Percentiles rank a stretch among this genome's conserved stretches.
These are phyloP conservation scores for Mormyrus lacerda DNA, from an alignment of 2,113 vertebrate species.

Conservation along the genomic window DNA sequence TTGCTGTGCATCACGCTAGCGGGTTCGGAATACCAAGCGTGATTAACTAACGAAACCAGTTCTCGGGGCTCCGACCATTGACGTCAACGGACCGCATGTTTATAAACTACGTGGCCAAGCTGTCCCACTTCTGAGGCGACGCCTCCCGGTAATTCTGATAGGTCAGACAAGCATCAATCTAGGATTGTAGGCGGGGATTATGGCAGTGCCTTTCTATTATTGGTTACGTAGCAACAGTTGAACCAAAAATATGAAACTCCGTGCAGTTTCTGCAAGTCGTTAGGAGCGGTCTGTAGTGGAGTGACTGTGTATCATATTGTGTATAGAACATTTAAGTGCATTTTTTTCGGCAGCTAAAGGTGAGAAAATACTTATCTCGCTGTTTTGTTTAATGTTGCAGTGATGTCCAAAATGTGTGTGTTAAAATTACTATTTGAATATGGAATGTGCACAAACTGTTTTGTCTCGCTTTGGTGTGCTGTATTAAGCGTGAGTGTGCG, in stretches of 20 bases:
- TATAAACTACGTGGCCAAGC: constrained; percentile 33
- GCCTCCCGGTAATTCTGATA: constrained; percentile 11
- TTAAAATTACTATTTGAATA: background rate
- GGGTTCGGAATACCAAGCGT: background rate
- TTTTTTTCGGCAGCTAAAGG: background rate
- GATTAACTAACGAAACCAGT: background rate
- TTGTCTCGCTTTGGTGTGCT: background rate
- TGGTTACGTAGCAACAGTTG: background rate
- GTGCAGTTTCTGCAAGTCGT: background rate
- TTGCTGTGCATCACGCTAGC: background rate
- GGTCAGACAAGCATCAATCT: background rate
- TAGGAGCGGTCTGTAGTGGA: background rate
- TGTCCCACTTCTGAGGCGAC: constrained; percentile 9
- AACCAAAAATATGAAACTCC: background rate
- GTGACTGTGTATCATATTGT: background rate
- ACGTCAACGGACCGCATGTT: constrained; percentile 50
- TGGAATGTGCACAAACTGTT: background rate
- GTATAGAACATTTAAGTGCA: background rate
- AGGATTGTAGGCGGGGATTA: background rate
- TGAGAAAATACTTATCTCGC: background rate
- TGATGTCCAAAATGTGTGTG: background rate
- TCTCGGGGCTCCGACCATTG: constrained; percentile 37
- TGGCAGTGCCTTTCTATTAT: background rate
- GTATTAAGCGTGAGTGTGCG: background rate
- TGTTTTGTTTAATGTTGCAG: background rate